Base-by-base conservation (phyloP, 1,140 invertebrate genomes). In the Papilio polyxenes region DNA sequence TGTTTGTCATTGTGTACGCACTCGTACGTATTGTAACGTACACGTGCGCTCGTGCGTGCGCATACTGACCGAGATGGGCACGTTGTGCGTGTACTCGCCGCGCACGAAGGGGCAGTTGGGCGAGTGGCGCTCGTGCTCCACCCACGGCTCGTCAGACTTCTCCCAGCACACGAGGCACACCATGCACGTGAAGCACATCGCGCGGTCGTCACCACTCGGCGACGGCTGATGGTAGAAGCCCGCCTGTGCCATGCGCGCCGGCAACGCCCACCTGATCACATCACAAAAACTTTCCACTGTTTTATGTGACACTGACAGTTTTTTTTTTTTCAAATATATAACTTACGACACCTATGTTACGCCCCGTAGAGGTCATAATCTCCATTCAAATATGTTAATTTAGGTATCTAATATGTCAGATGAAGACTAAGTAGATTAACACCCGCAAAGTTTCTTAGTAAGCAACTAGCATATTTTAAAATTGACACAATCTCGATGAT, bases 91-190 rank as follows among this genome's bases (percentile, higher is more conserved):
- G 87, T 98, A 98, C 92, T 99, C 98, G 23, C 98, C 98, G 89
- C 98, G 97, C 3, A 99, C 97, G 93, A 98, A 99, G 1, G 98
- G 98, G 93, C 98, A 99, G 82, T 96, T 96, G 13, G 98, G 98
- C 23, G 98, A 98, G 94, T 99, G 98, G 10, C 98, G 95, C 92
- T 98, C 98, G 89, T 99, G 98, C 91, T 99, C 98, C 85, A 98
- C 98, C 98, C 98, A 99, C 0, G 98, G 98, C 92, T 99, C 98
- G 95, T 99, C 98, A 0, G 98, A 98, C 82, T 98, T 98, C 93
- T 99, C 98, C 98, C 98, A 99, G 94, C 97, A 98, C 1, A 99
- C 98, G 6, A 99, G 95, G 89, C 98, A 98, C 4, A 99, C 97
- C 87, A 97, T 98, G 92, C 98, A 99, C 0, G 97, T 98, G 91